Base-by-base conservation (phyloP, 2,888 invertebrate species). In the Hemistola chrysoprasaria region DNA sequence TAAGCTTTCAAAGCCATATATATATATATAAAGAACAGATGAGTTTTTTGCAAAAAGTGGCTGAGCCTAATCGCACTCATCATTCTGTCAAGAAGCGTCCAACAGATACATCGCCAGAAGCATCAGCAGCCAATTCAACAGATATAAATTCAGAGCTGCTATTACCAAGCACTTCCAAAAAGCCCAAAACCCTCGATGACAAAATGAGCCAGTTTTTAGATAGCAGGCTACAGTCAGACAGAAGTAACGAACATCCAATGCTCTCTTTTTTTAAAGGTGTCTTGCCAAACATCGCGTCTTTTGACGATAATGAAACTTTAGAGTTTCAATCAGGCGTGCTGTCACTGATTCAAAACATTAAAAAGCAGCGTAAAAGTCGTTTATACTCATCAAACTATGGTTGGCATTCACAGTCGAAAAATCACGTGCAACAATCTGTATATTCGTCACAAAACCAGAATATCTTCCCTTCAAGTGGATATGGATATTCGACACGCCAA, bases 401-500 rank as follows among this genome's bases (percentile, higher is more conserved):
- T 35, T 39, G 37, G 34, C 38, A 33, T 31, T 43, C 34, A 40
- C 30, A 40, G 27, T 39, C 39, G 25, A 34, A 34, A 38, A 29
- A 32, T 40, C 22, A 40, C 44, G 29, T 8, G 33, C 40, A 24
- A 31, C 34, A 31, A 40, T 41, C 34, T 34, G 38, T 24, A 38
- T 41, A 47, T 41, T 45, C 44, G 32, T 40, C 39, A 30, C 44
- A 45, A 40, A 46, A 46, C 46, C 46, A 46, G 40, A 34, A 32
- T 40, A 34, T 40, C 24, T 28, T 40, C 23, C 32, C 40, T 27
- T 31, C 46, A 46, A 23, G 27, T 46, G 46, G 37, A 36, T 45
- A 31, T 45, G 45, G 40, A 40, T 41, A 47, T 47, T 24, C 46
- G 32, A 47, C 30, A 47, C 38, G 46, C 28, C 46, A 47, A 38